Conservation (phyloP, 1,140 invertebrate species). For the Lepidotrigona ventralis region DNA sequence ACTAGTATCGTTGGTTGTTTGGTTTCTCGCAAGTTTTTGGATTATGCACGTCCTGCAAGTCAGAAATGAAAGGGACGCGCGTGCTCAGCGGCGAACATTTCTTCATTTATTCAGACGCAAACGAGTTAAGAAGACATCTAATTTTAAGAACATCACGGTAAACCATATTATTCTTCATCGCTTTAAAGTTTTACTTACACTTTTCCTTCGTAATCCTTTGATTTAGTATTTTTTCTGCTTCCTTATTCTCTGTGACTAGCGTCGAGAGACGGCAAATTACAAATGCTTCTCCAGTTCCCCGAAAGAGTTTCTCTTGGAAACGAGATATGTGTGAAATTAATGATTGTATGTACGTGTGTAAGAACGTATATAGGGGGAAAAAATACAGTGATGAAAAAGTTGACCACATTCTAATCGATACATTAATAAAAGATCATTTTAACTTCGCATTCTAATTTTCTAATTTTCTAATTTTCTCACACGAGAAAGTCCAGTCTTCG, state of each 20-base stretch:
- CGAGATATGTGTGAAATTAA: too few species aligned
- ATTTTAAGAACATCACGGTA: neutral
- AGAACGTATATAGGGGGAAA: neutral
- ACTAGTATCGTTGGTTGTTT: too few species aligned
- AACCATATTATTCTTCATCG: neutral
- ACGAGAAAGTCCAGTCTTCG: too few species aligned
- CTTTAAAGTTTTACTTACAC: conserved; percentile 15
- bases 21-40: too few species aligned
- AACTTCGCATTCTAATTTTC: too few species aligned
- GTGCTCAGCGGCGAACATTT: neutral
- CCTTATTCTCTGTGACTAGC: neutral
- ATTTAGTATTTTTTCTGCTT: neutral
- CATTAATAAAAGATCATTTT: neutral
- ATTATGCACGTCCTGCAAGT: too few species aligned
- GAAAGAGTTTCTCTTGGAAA: too few species aligned
- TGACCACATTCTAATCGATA: neutral
- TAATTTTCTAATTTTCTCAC: too few species aligned
- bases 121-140: neutral
- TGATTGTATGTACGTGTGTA: too few species aligned
- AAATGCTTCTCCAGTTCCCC: neutral
- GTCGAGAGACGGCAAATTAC: neutral
- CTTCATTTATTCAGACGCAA: neutral
- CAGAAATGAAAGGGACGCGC: too few species aligned
- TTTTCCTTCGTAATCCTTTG: neutral
- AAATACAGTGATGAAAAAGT: neutral